Evolutionary conservation across 53 echinoderm and acorn worm species (phyloP), one percentile per base, ranked within the genome.

Genomic region (Arbacia lixula): DNA sequence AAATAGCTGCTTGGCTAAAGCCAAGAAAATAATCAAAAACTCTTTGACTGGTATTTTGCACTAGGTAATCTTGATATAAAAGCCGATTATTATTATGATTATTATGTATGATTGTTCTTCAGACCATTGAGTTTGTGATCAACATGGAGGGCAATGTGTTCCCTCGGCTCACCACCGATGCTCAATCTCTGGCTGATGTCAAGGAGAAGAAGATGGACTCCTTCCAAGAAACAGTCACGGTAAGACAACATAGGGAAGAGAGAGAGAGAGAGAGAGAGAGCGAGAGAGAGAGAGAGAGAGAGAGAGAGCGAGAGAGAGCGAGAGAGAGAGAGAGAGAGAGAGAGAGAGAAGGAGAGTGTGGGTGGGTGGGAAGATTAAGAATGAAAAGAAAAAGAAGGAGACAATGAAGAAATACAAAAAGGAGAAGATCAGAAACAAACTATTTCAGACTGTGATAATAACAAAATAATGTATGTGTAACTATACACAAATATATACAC

Each of bases 91-190:
- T n/a, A n/a, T n/a, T n/a, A n/a, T n/a, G n/a, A n/a, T n/a, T n/a
- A n/a, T n/a, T n/a, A n/a, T n/a, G n/a, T n/a, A n/a, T n/a, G n/a
- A n/a, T n/a, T n/a, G n/a, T 25, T 69, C 42, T 27, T 17, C 72
- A 85, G 85, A 85, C 85, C 12, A 85, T 85, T 60, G 85, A 85
- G 60, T 85, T 71, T 56, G 72, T 85, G 0, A 85, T 85, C 41
- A 85, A 85, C 85, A 85, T 72, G 72, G 85, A 85, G 24, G 73
- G 71, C 55, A 72, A 85, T 30, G 56, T 85, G 32, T 85, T 85
- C 72, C 85, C 85, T 1, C 72, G 72, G 24, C 39, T 85, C 30
- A 43, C 73, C 14, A 14, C 71, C 42, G 85, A 85, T 72, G 85
- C 71, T 5, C 37, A 56, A n/a, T 85, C 85, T 2, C 2, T 85